Evolutionary conservation across 2,113 vertebrate species (phyloP).

Genomic region (Verasper variegatus): DNA sequence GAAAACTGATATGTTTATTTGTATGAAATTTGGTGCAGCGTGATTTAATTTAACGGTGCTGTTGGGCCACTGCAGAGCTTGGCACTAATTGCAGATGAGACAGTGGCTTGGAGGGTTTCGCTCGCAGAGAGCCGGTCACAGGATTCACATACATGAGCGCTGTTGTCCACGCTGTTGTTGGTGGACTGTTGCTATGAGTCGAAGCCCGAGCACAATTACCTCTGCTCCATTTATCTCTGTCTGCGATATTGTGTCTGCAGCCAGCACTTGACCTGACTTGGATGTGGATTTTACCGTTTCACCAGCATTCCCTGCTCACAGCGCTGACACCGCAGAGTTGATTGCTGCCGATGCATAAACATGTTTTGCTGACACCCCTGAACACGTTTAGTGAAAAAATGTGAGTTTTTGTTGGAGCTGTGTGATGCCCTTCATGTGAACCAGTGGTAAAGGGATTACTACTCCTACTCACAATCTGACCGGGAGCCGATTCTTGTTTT

Average conservation of each 20-base stretch:
- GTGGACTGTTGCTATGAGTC: constrained; percentile 47
- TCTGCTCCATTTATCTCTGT: constrained; percentile 67
- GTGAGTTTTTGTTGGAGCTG: background rate
- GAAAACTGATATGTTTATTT: too few relatives aligned
- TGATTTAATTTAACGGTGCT: too few relatives aligned
- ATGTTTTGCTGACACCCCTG: background rate
- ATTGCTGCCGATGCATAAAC: background rate
- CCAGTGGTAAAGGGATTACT: constrained; percentile 30
- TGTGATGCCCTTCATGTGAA: constrained; percentile 10
- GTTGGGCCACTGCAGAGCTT: too few relatives aligned
- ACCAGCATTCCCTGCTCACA: background rate
- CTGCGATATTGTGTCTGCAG: constrained; percentile 52
- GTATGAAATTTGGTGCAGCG: too few relatives aligned
- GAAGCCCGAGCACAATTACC: constrained; percentile 49
- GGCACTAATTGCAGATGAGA: background rate
- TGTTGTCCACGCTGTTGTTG: constrained; percentile 40
- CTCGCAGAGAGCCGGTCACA: constrained; percentile 20
- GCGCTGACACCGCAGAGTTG: background rate
- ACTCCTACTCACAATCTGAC: constrained; percentile 23
- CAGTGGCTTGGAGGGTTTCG: background rate
- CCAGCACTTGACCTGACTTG: constrained; percentile 50
- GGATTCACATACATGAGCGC: background rate
- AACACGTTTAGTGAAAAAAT: background rate
- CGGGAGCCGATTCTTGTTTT: background rate
- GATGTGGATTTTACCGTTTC: constrained; percentile 9